Evolutionary conservation across 1,140 invertebrate species (phyloP).

Genomic region (Saxidomus purpurata): DNA sequence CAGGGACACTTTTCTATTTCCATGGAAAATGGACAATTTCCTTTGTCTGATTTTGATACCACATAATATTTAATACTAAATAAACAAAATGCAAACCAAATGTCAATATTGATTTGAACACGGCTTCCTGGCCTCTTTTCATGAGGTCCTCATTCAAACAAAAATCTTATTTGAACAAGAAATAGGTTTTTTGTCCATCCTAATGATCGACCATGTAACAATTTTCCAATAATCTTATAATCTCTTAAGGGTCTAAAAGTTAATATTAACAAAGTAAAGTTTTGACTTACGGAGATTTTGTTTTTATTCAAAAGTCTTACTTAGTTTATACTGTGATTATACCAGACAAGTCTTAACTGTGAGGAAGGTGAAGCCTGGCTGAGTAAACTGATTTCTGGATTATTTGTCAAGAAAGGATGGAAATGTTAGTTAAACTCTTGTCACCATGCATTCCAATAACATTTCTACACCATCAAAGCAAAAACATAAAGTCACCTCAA

Average conservation of each 20-base stretch:
- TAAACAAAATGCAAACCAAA: background rate
- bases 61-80: slow-evolving; percentile 7
- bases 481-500: too few relatives aligned
- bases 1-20: background rate
- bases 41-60: background rate
- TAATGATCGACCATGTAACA: background rate
- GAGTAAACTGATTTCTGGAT: too few relatives aligned
- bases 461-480: too few relatives aligned
- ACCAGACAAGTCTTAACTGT: too few relatives aligned
- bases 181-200: background rate
- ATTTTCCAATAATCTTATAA: background rate
- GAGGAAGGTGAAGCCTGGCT: too few relatives aligned
- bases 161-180: slow-evolving; percentile 26
- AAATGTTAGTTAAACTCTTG: too few relatives aligned
- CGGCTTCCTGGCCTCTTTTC: background rate
- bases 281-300: background rate
- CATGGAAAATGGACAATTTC: slow-evolving; percentile 10
- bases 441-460: too few relatives aligned
- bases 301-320: background rate
- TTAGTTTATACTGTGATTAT: too few relatives aligned
- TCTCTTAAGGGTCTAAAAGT: background rate
- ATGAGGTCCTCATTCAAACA: background rate
- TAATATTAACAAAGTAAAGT: background rate
- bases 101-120: slow-evolving; percentile 21
- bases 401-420: too few relatives aligned